Conservation (phyloP, 2,797 vertebrate genomes). For the Sebastes umbrosus region DNA sequence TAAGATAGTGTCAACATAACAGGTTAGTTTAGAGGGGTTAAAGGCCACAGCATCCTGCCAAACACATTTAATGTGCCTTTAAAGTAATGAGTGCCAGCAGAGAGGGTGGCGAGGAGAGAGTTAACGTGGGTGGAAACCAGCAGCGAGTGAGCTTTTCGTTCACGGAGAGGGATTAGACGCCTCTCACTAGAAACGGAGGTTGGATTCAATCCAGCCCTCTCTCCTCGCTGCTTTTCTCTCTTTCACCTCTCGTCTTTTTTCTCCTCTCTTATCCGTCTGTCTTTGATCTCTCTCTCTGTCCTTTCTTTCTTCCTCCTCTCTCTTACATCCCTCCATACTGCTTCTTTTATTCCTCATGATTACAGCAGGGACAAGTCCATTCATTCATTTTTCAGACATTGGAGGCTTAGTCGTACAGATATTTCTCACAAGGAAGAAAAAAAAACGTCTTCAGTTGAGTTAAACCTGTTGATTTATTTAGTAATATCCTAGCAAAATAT, state of each 20-base stretch:
- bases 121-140: conserved; percentile 41
- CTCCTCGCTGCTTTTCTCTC: conserved; percentile 30
- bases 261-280: conserved; percentile 13
- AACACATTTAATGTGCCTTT: not conserved
- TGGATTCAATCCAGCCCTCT: conserved; percentile 38
- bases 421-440: not conserved
- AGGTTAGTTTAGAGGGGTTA: not conserved
- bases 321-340: not conserved
- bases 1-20: not conserved
- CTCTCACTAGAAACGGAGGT: conserved; percentile 30
- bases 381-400: not conserved
- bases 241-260: conserved; percentile 21
- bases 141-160: conserved; percentile 40
- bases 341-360: not conserved
- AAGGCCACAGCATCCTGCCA: conserved; percentile 1
- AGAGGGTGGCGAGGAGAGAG: not conserved
- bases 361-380: not conserved
- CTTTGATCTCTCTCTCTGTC: conserved; percentile 32
- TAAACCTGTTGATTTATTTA: conserved; percentile 8
- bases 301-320: not conserved
- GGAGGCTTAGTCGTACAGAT: not conserved
- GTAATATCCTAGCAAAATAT: not conserved
- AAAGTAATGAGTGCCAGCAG: not conserved
- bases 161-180: conserved; percentile 53
- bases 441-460: not conserved